phyloP scores from a whole-genome alignment of 2,797 vertebrate species.

The Orientallactaga sibirica region DNA sequence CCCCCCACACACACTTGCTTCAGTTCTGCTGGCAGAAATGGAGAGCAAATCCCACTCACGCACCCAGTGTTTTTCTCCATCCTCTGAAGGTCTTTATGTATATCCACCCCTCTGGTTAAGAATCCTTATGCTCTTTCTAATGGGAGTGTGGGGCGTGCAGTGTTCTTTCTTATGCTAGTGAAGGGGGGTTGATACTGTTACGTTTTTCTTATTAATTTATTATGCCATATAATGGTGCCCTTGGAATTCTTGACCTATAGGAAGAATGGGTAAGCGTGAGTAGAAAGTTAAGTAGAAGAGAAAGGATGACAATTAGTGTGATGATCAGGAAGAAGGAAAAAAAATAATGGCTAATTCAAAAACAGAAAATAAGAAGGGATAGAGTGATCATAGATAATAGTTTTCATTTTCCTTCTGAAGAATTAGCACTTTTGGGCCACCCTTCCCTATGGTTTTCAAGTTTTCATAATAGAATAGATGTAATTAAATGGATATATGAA shows the following conservation, averaged over 20 bases:
- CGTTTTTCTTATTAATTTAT: neutral
- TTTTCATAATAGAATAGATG: slow-evolving; percentile 51
- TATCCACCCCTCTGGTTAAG: neutral
- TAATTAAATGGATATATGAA: slow-evolving; percentile 65
- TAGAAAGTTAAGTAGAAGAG: neutral
- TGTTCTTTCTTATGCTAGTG: neutral
- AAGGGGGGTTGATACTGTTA: neutral
- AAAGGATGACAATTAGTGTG: neutral
- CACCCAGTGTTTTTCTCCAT: neutral
- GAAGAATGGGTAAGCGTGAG: neutral
- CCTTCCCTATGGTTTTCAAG: slow-evolving; percentile 17
- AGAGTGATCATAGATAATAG: neutral
- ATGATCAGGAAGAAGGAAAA: neutral
- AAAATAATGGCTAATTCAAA: neutral
- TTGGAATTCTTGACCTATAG: neutral
- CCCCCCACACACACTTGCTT: neutral
- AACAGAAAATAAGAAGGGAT: neutral
- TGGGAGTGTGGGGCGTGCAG: too few species aligned
- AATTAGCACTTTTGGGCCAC: neutral
- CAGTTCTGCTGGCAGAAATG: neutral
- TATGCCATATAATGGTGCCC: neutral
- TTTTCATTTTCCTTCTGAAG: slow-evolving; percentile 38
- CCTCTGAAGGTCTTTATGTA: neutral
- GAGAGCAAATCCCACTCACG: neutral
- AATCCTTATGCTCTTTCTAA: neutral